Conservation (phyloP, 2,888 invertebrate genomes). For the Hemaris fuciformis region DNA sequence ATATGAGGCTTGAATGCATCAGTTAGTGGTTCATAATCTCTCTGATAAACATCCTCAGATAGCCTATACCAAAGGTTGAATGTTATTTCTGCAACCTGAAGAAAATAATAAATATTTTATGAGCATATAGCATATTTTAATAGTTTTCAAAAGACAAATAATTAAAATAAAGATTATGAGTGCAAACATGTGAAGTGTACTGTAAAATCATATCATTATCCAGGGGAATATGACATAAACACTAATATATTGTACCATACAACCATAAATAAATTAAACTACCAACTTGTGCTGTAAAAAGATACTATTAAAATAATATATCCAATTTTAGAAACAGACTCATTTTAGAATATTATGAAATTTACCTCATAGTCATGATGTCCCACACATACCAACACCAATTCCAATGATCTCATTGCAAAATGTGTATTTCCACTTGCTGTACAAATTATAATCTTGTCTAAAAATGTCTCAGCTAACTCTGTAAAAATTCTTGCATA, state of each 20-base stretch:
- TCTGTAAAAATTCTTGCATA: constrained; percentile 98
- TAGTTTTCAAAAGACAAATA: no score
- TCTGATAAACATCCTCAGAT: constrained; percentile 96
- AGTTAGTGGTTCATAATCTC: constrained; percentile 90
- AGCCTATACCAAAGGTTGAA: constrained; percentile 98
- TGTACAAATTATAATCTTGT: constrained; percentile 87
- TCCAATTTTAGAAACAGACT: background rate
- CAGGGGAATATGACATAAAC: no score
- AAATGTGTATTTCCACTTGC: constrained; percentile 85
- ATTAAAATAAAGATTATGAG: no score
- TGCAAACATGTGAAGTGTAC: no score
- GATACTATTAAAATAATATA: no score
- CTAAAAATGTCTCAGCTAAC: constrained; percentile 93
- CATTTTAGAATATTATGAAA: background rate
- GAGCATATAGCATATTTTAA: no score
- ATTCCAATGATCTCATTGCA: constrained; percentile 91
- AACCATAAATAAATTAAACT: no score
- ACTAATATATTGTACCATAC: no score
- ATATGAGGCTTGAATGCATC: constrained; percentile 94
- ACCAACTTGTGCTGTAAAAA: no score
- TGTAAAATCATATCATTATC: no score
- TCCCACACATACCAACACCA: constrained; percentile 94
- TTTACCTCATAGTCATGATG: constrained; percentile 97
- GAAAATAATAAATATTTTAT: background rate
- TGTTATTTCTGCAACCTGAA: constrained; percentile 89